Evolutionary conservation across 2,888 invertebrate genomes (phyloP).

Genomic region (Onchidella celtica): DNA sequence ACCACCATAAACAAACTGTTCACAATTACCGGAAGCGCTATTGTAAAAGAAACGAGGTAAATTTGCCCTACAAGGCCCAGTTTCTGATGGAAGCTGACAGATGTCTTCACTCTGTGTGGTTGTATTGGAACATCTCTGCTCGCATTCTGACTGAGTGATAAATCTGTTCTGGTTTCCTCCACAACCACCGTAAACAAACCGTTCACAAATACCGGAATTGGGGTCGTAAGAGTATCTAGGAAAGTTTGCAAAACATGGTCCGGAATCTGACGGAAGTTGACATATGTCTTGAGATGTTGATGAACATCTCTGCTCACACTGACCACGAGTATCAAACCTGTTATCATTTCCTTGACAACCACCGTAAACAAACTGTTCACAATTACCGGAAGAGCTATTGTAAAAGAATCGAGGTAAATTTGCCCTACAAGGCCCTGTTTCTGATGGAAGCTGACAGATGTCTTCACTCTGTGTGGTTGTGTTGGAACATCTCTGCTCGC

Average conservation of each 20-base stretch:
- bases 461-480: too few species aligned
- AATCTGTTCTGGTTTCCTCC: too few species aligned
- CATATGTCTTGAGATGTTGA: slow-evolving; percentile 20
- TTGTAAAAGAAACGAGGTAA: not conserved
- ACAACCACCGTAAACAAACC: not conserved
- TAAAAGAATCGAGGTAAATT: slow-evolving; percentile 30
- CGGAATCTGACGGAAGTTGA: slow-evolving; percentile 43
- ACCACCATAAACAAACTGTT: slow-evolving; percentile 26
- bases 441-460: not conserved
- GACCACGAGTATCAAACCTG: slow-evolving; percentile 9
- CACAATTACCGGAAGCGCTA: not conserved
- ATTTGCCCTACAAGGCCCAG: not conserved
- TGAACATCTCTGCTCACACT: not conserved
- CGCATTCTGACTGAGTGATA: not conserved
- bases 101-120: too few species aligned
- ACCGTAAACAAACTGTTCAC: slow-evolving; percentile 33
- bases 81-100: not conserved
- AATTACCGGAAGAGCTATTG: slow-evolving; percentile 23
- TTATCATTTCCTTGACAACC: slow-evolving; percentile 40
- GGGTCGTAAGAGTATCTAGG: slow-evolving; percentile 89
- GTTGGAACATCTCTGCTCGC: not conserved
- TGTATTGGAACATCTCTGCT: not conserved
- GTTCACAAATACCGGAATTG: slow-evolving; percentile 87
- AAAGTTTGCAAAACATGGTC: slow-evolving; percentile 57
- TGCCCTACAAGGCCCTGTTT: slow-evolving; percentile 9